Conservation (phyloP, 2,888 invertebrate genomes). For the Spilosoma lubricipeda region DNA sequence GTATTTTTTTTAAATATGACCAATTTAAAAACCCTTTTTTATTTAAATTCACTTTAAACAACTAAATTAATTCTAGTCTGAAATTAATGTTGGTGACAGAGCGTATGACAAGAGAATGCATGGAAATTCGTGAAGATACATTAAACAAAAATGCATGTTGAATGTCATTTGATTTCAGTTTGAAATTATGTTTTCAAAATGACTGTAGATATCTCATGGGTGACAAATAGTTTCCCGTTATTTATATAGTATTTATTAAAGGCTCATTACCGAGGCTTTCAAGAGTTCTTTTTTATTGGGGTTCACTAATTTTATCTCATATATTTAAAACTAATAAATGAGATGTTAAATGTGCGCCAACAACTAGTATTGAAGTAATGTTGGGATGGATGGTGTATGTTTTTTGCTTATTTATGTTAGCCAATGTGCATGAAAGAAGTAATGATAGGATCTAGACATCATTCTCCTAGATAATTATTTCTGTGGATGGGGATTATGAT, state of each 20-base stretch:
- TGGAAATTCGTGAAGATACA: conserved; percentile 30
- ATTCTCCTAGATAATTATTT: conserved; percentile 39
- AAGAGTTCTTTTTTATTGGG: conserved; percentile 32
- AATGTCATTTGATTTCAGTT: conserved; percentile 17
- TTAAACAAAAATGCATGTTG: conserved; percentile 26
- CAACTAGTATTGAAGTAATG: conserved; percentile 30
- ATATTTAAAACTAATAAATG: conserved; percentile 26
- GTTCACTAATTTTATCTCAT: conserved; percentile 28
- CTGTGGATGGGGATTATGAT: conserved; percentile 26
- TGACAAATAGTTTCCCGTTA: conserved; percentile 24
- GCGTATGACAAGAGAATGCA: conserved; percentile 60
- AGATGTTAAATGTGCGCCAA: conserved; percentile 30
- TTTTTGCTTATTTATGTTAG: conserved; percentile 33
- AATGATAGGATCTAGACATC: conserved; percentile 35
- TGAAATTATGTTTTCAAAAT: conserved; percentile 23
- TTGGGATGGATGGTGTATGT: conserved; percentile 26
- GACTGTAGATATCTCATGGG: conserved; percentile 23
- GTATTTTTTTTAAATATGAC: conserved; percentile 72
- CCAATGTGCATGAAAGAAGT: conserved; percentile 31
- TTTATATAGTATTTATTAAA: conserved; percentile 47
- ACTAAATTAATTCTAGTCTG: conserved; percentile 74
- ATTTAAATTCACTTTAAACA: conserved; percentile 54
- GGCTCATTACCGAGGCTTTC: conserved; percentile 37
- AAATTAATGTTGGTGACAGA: conserved; percentile 68
- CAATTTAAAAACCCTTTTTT: conserved; percentile 51